Conservation (phyloP, 2,113 vertebrate species). For the Nipponia nippon region DNA sequence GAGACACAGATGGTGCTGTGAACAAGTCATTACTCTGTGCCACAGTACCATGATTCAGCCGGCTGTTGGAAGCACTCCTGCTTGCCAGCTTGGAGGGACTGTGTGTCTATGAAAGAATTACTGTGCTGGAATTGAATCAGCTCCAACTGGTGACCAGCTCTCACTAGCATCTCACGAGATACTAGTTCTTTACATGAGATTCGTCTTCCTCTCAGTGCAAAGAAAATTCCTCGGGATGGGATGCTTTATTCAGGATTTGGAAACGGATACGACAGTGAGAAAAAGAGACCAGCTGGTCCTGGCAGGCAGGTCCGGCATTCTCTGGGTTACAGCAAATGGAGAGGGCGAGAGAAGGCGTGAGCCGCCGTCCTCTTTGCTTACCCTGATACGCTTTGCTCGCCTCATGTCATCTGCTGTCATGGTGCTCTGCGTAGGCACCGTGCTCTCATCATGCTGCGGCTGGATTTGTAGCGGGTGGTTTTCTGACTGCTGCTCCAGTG, state of each 20-base stretch:
- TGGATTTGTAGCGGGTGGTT: constrained; percentile 66
- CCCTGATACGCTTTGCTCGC: constrained; percentile 91
- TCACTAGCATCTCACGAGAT: neutral
- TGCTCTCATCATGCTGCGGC: constrained; percentile 75
- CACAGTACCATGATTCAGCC: neutral
- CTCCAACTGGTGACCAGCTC: neutral
- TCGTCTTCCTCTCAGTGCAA: neutral
- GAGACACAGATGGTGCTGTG: neutral
- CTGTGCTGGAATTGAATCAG: neutral
- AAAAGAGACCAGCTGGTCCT: neutral
- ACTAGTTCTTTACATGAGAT: neutral
- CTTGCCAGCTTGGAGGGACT: neutral
- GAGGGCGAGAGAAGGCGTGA: neutral
- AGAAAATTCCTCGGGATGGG: neutral
- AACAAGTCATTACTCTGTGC: neutral
- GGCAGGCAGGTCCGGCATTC: neutral
- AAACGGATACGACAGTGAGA: neutral
- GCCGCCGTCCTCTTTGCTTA: constrained; percentile 50
- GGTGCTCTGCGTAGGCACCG: constrained; percentile 71
- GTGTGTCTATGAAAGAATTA: neutral
- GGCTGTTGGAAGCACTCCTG: neutral
- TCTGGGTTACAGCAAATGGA: neutral
- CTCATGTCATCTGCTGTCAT: constrained; percentile 90
- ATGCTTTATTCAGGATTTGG: neutral
- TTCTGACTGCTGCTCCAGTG: constrained; percentile 67